Evolutionary conservation across 2,797 vertebrate species (phyloP).

Genomic region (Lepilemur septentrionalis): DNA sequence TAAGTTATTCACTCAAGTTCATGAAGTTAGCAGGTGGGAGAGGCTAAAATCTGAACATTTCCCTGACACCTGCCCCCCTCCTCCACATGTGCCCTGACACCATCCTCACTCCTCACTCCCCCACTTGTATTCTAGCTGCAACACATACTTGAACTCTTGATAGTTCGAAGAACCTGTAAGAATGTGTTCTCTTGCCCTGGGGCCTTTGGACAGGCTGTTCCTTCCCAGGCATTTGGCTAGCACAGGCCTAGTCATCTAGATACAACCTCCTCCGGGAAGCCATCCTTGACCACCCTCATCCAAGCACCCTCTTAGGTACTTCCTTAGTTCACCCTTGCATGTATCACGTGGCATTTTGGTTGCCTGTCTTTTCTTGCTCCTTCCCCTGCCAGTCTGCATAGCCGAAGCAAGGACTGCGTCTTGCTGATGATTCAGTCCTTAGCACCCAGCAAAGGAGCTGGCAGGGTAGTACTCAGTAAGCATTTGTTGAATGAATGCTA

Average conservation of each 20-base stretch:
- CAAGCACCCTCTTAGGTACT: neutral
- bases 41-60: neutral
- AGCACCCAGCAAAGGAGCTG: neutral
- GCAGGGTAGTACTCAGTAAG: neutral
- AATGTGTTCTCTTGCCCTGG: neutral
- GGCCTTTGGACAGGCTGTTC: neutral
- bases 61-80: neutral
- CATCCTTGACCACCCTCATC: neutral
- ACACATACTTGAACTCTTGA: neutral
- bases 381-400: neutral
- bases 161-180: constrained; percentile 13
- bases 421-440: neutral
- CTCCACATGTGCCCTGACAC: fast-evolving
- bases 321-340: neutral
- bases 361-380: neutral
- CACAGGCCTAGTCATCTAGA: neutral
- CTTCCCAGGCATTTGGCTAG: neutral
- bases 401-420: neutral
- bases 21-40: neutral
- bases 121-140: neutral
- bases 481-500: neutral
- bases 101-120: neutral
- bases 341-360: neutral
- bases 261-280: constrained; percentile 33
- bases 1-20: neutral